Percentiles rank a stretch among this genome's conserved stretches.
Evolutionary conservation across 2,888 invertebrate species (phyloP).

Genomic region (Invenusta paracnida): DNA sequence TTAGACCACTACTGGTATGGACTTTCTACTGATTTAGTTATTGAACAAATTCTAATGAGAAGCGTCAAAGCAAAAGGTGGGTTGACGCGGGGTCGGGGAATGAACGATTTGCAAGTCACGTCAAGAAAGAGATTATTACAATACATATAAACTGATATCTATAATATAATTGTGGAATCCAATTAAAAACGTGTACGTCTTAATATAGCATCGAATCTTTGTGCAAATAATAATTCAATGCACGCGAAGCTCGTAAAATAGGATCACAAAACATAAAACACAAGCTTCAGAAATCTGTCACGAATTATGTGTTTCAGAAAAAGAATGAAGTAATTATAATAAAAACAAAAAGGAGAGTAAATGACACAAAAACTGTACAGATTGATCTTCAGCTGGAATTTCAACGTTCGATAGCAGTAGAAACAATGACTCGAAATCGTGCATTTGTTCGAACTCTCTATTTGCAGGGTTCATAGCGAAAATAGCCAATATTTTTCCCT

Average conservation of each 20-base stretch:
- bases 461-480: too few relatives aligned
- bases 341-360: background rate
- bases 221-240: background rate
- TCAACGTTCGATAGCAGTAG: background rate
- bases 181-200: background rate
- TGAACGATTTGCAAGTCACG: constrained; percentile 44
- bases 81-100: constrained; percentile 42
- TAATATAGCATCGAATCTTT: background rate
- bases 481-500: too few relatives aligned
- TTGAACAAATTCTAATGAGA: constrained; percentile 14
- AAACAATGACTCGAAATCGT: too few relatives aligned
- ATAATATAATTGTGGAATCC: background rate
- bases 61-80: background rate
- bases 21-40: background rate
- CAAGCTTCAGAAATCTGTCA: background rate
- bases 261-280: background rate
- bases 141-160: background rate
- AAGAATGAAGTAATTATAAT: background rate
- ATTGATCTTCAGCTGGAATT: background rate
- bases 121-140: background rate
- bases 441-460: too few relatives aligned
- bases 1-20: constrained; percentile 28
- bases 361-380: background rate
- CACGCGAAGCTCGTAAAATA: background rate
- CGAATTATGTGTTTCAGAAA: background rate